phyloP scores from a whole-genome alignment of 2,113 vertebrate species.

The Garra rufa region DNA sequence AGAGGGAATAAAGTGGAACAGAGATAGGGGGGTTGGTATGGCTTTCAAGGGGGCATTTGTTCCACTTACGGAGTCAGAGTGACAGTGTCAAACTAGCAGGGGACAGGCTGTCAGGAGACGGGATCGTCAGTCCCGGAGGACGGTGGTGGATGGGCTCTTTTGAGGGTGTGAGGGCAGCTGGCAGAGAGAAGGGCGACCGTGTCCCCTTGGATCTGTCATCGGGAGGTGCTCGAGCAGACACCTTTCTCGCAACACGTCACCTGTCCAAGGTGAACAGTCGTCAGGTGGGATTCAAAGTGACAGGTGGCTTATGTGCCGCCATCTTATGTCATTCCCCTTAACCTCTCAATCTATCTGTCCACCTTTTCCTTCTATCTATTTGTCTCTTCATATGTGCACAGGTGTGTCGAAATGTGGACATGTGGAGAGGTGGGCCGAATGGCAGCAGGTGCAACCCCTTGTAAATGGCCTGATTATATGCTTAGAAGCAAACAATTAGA shows the following conservation, averaged over 20 bases:
- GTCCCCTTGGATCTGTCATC: constrained; percentile 82
- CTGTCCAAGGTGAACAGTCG: constrained; percentile 67
- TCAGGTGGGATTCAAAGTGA: constrained; percentile 65
- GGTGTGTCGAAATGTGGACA: constrained; percentile 54
- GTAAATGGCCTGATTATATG: constrained; percentile 18
- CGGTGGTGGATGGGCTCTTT: constrained; percentile 41
- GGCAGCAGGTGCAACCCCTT: constrained; percentile 9
- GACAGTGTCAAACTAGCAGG: constrained; percentile 53
- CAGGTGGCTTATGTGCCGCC: constrained; percentile 72
- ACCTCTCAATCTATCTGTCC: constrained; percentile 46
- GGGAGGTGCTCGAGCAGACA: constrained; percentile 65
- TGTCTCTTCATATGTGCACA: constrained; percentile 25
- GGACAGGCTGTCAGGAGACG: constrained; percentile 54
- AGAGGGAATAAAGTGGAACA: constrained; percentile 65
- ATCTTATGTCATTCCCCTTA: constrained; percentile 55
- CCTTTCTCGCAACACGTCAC: constrained; percentile 66
- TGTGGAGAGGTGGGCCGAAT: constrained; percentile 73
- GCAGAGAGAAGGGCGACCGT: constrained; percentile 76
- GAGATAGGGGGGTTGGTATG: constrained; percentile 44
- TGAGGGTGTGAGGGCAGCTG: constrained; percentile 79
- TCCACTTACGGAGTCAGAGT: constrained; percentile 55
- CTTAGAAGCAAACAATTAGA: constrained; percentile 3
- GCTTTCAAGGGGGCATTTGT: constrained; percentile 51
- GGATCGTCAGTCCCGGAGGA: constrained; percentile 61
- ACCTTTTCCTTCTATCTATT: not conserved